Percentiles rank a stretch among this genome's conserved stretches.
Conservation (phyloP, 2,113 vertebrate species). For the Corythaixoides concolor region DNA sequence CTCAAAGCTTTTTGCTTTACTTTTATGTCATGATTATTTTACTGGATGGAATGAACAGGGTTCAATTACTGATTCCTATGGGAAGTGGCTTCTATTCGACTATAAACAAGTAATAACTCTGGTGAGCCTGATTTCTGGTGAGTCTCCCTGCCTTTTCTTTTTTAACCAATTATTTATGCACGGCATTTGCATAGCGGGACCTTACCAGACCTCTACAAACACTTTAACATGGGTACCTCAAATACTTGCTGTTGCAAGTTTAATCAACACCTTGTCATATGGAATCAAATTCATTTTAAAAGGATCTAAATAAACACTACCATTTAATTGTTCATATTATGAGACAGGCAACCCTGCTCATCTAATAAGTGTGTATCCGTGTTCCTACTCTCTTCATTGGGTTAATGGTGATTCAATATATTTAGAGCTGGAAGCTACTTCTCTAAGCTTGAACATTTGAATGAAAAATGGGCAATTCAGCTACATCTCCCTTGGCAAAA, state of each 20-base stretch:
- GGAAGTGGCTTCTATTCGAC: neutral
- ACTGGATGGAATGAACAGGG: neutral
- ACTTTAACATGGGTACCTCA: neutral
- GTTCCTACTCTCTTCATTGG: slow-evolving; percentile 69
- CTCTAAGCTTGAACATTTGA: slow-evolving; percentile 73
- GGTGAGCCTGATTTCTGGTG: neutral
- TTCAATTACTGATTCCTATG: neutral
- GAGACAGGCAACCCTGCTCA: slow-evolving; percentile 66
- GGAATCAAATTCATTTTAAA: slow-evolving; percentile 51
- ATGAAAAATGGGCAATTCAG: slow-evolving; percentile 80
- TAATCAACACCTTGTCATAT: slow-evolving; percentile 34
- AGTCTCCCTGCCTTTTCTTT: neutral
- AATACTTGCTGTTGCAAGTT: neutral
- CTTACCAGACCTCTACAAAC: neutral
- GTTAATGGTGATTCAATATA: slow-evolving; percentile 82
- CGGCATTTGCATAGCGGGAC: neutral
- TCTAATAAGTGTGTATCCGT: slow-evolving; percentile 69
- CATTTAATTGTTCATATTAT: slow-evolving; percentile 72
- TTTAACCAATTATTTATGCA: neutral
- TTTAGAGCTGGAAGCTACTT: slow-evolving; percentile 79
- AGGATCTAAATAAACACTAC: slow-evolving; percentile 62
- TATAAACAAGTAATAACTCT: neutral
- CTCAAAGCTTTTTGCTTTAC: neutral
- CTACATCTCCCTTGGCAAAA: slow-evolving; percentile 78
- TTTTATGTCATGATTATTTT: neutral